Conservation (phyloP, 2,113 vertebrate species). For the Malaclemys terrapin region DNA sequence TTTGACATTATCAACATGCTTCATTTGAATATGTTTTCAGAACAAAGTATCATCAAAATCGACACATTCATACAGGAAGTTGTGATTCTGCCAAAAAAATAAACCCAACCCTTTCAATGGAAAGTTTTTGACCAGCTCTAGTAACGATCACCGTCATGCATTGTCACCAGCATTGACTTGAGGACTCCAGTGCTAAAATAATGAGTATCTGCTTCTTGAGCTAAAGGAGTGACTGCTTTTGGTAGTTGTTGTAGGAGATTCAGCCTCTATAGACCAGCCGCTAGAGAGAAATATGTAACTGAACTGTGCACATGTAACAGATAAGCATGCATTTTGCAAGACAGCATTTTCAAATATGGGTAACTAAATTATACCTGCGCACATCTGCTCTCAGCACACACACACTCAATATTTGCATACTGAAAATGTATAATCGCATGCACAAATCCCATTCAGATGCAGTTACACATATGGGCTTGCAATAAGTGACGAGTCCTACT, state of each 20-base stretch:
- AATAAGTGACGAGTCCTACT: not conserved
- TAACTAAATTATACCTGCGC: not conserved
- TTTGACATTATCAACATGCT: not conserved
- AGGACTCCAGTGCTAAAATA: not conserved
- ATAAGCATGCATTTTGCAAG: not conserved
- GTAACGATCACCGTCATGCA: not conserved
- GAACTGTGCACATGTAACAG: not conserved
- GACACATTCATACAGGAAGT: not conserved
- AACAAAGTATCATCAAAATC: not conserved
- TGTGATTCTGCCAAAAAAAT: not conserved
- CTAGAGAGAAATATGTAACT: not conserved
- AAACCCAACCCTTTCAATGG: not conserved
- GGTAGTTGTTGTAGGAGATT: not conserved
- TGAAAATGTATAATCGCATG: not conserved
- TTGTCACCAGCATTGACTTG: not conserved
- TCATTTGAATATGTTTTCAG: not conserved
- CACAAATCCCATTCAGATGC: not conserved
- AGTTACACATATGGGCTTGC: slow-evolving; percentile 8
- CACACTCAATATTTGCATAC: not conserved
- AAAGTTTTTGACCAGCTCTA: not conserved
- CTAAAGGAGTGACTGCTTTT: not conserved
- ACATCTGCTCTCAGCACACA: not conserved
- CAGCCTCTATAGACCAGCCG: not conserved
- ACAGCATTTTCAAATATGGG: not conserved
- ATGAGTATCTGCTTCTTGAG: not conserved